Percentiles rank a stretch among this genome's conserved stretches.
Evolutionary conservation across 2,888 invertebrate species (phyloP).

Genomic region (Microdon myrmicae): DNA sequence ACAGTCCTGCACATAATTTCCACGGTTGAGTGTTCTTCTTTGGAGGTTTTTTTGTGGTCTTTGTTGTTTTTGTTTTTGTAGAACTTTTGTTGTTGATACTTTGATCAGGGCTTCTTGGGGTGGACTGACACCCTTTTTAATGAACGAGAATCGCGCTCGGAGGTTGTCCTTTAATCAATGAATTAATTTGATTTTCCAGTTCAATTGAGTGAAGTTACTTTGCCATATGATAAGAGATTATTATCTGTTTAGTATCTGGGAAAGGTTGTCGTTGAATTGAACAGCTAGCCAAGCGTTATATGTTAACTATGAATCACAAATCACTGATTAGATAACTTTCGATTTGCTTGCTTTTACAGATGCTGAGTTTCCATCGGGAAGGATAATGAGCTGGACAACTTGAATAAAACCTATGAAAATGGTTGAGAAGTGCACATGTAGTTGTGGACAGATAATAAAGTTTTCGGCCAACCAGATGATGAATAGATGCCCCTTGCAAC

Average conservation of each 20-base stretch:
- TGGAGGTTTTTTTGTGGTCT: too few species aligned
- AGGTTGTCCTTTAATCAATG: conserved; percentile 4
- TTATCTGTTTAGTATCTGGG: too few species aligned
- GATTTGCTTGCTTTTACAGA: conserved; percentile 16
- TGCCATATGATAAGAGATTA: neutral
- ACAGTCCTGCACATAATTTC: too few species aligned
- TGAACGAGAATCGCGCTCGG: too few species aligned
- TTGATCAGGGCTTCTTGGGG: too few species aligned
- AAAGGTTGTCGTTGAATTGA: too few species aligned
- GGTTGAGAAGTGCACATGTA: conserved; percentile 51
- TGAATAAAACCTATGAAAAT: conserved; percentile 52
- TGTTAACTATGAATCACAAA: neutral
- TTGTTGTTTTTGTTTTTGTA: too few species aligned
- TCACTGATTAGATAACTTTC: neutral
- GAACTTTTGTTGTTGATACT: too few species aligned
- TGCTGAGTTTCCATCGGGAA: conserved; percentile 20
- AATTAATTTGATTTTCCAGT: conserved; percentile 19
- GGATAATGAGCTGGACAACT: conserved; percentile 47
- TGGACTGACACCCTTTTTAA: too few species aligned
- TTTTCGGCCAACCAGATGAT: conserved; percentile 43
- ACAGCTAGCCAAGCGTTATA: too few species aligned
- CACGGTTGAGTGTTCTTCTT: too few species aligned
- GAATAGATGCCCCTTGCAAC: conserved; percentile 42
- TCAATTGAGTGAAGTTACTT: conserved; percentile 10
- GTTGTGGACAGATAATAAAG: conserved; percentile 46